Evolutionary conservation across 2,113 vertebrate genomes (phyloP).

Genomic region (Nycticorax nycticorax): DNA sequence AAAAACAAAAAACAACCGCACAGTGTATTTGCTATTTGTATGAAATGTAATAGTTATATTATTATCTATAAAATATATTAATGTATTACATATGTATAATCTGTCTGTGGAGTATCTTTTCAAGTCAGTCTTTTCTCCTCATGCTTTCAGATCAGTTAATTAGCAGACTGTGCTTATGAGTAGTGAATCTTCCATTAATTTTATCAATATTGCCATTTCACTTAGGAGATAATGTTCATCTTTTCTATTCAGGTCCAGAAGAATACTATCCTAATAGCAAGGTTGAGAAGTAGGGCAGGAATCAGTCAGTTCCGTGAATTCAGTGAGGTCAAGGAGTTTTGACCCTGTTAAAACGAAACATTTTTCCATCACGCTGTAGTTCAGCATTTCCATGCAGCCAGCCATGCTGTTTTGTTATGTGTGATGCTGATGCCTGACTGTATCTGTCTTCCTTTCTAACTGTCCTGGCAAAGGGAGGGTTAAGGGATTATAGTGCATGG

Average conservation of each 20-base stretch:
- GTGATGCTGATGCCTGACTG: neutral
- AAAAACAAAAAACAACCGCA: neutral
- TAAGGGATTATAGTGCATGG: neutral
- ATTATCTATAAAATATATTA: too few species aligned
- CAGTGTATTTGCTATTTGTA: neutral
- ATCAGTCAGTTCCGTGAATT: neutral
- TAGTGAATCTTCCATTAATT: neutral
- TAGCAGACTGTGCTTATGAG: neutral
- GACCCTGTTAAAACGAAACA: neutral
- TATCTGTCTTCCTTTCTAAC: neutral
- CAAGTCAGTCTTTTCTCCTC: neutral
- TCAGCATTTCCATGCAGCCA: neutral
- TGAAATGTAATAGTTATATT: neutral
- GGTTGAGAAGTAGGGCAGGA: neutral
- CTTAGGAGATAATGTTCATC: neutral
- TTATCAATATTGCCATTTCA: neutral
- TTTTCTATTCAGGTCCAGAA: neutral
- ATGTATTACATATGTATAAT: too few species aligned
- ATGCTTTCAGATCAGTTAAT: neutral
- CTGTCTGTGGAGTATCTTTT: neutral
- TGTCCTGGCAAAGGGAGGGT: neutral
- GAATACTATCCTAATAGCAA: neutral
- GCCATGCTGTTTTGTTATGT: accelerated
- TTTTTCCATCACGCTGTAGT: neutral
- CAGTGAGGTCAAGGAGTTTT: neutral